Base-by-base conservation (phyloP, 2,888 invertebrate species). In the Microplitis deprimator region DNA sequence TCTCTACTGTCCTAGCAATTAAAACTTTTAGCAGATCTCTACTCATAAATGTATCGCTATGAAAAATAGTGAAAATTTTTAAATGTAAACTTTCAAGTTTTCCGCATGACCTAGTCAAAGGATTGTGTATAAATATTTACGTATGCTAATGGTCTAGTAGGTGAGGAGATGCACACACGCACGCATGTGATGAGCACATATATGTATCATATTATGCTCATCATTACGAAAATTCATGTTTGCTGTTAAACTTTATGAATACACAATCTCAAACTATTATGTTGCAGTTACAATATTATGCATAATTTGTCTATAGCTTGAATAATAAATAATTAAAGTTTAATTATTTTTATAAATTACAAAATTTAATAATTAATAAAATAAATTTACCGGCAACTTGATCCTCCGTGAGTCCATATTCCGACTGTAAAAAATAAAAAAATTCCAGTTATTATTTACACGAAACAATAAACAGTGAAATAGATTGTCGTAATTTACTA, bases 351-450 rank as follows among this genome's bases (percentile, higher is more conserved):
- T 39, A 6, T 38, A 39, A 41, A 65, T 40, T 50, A 59, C 7
- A 20, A 5, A 10, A 67, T 59, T 59, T 5, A 39, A 67, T 6
- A 39, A 73, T 20, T 75, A 67, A 68, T 77, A 39, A 60, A 64
- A 5, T 5, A 69, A 78, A 83, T 87, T 91, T 91, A 95, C 95
- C 95, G 90, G 96, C 96, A 81, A 96, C 96, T 92, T 96, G 96
- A 88, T 96, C 96, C 90, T 96, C 96, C 76, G 96, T 94, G 82
- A 96, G 93, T 85, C 96, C 96, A 92, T 96, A 96, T 89, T 96
- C 96, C 79, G 94, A 93, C 96, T 96, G 93, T 79, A 91, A 94
- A 91, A 86, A 79, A 71, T 59, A 41, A 62, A 75, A 50, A 29
- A 16, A 41, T 65, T 68, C 69, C 59, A 75, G 8, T 68, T 16